These are phyloP conservation scores for Onthophagus taurus DNA, from an alignment of 1,140 invertebrate species.

Conservation along the genomic window DNA sequence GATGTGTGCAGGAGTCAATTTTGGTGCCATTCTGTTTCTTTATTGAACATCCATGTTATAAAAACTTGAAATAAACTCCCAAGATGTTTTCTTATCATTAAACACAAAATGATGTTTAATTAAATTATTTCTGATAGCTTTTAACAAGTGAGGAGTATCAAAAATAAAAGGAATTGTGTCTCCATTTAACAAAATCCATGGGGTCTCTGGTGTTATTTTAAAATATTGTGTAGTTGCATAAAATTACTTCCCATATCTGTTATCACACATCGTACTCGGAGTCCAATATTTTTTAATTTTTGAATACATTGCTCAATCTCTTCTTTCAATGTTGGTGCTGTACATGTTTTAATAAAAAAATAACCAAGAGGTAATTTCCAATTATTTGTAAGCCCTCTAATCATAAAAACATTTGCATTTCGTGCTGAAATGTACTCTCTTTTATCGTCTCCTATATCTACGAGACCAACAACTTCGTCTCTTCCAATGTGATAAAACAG, in stretches of 20 bases:
- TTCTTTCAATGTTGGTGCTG: constrained; percentile 15
- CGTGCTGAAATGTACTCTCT: constrained; percentile 7
- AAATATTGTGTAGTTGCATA: constrained; percentile 17
- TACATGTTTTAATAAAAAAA: constrained; percentile 16
- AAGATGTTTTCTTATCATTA: background rate
- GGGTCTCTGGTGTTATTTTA: constrained; percentile 17
- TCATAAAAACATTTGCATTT: constrained; percentile 14
- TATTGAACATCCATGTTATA: constrained; percentile 15
- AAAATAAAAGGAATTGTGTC: constrained; percentile 23
- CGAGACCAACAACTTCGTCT: constrained; percentile 10
- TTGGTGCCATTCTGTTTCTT: constrained; percentile 15
- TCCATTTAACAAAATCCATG: constrained; percentile 19
- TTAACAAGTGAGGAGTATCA: constrained; percentile 23
- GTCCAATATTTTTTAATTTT: constrained; percentile 16
- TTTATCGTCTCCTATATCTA: background rate
- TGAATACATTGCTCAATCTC: too few species aligned
- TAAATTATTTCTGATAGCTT: constrained; percentile 22
- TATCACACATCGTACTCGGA: constrained; percentile 18
- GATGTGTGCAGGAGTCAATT: constrained; percentile 27
- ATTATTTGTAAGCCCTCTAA: constrained; percentile 21
- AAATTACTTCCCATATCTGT: constrained; percentile 22
- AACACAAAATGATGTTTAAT: constrained; percentile 15
- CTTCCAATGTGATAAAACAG: constrained; percentile 4
- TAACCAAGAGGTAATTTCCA: constrained; percentile 27
- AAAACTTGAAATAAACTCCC: constrained; percentile 3